Evolutionary conservation across 2,797 vertebrate genomes (phyloP), one percentile per base, ranked within the genome.

Genomic region (Eleutherodactylus coqui): DNA sequence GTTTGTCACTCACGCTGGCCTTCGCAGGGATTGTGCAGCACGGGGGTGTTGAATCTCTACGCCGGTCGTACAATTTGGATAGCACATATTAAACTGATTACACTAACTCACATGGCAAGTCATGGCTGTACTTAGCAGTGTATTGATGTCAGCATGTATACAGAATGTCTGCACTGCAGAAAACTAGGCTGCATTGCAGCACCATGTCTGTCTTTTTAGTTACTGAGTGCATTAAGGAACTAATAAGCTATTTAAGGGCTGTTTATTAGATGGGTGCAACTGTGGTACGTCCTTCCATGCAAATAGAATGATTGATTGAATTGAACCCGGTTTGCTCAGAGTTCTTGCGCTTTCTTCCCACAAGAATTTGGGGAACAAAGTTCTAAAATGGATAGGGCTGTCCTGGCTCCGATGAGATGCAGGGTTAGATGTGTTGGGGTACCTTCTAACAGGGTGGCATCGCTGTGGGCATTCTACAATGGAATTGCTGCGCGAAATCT

Each of bases 71-170:
- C 21, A 9, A 19, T 70, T 3, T 17, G 17, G 60, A 60, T 64
- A 16, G 16, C n/a, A 16, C 4, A 29, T 29, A 64, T 16, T 64
- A 32, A 70, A 9, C 21, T 70, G 67, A 38, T 41, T 70, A 70
- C 5, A 69, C 24, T 43, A n/a, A 43, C 70, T n/a, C 70, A 43
- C 70, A 76, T 76, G 75, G 47, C 70, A 76, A 53, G 53, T 53
- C 19, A 55, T 79, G 51, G 76, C 51, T 60, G 53, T 10, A 51
- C 75, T 77, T 51, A 36, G 21, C 75, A 78, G 49, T 49, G 16
- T 47, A 76, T 49, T 73, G 70, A 49, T 53, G 34, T 76, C 14
- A 10, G 75, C 75, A 53, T 53, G 45, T 75, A 36, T 21, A 53
- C 45, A 9, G 27, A 49, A 49, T 75, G 75, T 24, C 53, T 38